These are phyloP conservation scores for Vespertilio murinus DNA, from an alignment of 2,797 vertebrate genomes.

Conservation along the genomic window DNA sequence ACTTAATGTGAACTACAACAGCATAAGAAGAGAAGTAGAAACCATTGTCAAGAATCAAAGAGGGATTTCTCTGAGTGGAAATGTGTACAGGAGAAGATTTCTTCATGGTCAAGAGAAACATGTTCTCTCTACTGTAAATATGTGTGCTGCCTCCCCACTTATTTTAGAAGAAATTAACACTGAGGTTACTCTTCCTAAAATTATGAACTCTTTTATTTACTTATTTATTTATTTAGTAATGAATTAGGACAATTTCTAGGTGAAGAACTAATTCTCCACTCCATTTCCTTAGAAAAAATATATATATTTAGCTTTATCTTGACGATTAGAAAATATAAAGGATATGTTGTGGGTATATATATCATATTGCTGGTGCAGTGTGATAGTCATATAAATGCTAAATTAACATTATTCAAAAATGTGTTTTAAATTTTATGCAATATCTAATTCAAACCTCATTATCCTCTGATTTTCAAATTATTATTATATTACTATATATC, in stretches of 20 bases:
- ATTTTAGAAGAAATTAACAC: not conserved
- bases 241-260: not conserved
- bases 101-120: not conserved
- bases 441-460: not conserved
- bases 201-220: not conserved
- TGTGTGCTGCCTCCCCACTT: rapidly evolving
- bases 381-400: not conserved
- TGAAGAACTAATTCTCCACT: not conserved
- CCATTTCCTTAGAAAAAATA: not conserved
- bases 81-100: not conserved
- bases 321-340: not conserved
- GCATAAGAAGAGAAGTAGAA: too few relatives aligned
- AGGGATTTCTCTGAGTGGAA: not conserved
- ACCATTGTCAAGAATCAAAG: not conserved
- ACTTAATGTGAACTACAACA: too few relatives aligned
- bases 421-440: not conserved
- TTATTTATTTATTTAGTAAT: not conserved
- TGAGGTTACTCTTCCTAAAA: not conserved
- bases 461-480: not conserved
- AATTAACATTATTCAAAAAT: not conserved
- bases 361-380: not conserved
- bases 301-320: not conserved
- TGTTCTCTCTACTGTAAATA: not conserved
- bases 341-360: not conserved
- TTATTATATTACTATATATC: not conserved